Base-by-base conservation (phyloP, 2,888 invertebrate species). In the Leucoptera coffeella region DNA sequence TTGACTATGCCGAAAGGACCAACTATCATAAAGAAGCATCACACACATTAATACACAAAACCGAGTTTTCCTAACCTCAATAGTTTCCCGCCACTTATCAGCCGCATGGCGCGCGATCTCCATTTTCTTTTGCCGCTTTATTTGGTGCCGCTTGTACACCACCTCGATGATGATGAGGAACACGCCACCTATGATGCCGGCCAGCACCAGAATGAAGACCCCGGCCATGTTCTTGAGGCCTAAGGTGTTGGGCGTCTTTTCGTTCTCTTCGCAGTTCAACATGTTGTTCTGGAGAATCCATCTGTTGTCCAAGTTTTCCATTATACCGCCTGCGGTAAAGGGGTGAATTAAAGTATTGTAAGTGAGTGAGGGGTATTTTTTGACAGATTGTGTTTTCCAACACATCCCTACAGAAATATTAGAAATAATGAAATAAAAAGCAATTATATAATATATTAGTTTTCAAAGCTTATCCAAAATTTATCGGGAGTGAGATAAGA, bases 141-240 rank as follows among this genome's bases (percentile, higher is more conserved):
- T 92, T 61, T 96, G 93, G 53, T 95, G 94, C 42, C 93, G 87
- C 59, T 96, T 96, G 67, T 96, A 97, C 28, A 92, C 89, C 65
- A 97, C 94, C 67, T 97, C 97, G 38, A 97, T 92, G 38, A 96
- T 88, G 37, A 97, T 96, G 26, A 97, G 78, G 31, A 87, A 84
- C 35, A 95, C 86, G 3, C 96, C 97, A n/a, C 93, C 94, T 25
- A 91, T 84, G 36, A 96, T 96, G 28, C 96, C 95, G n/a, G 91
- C 94, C 19, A 89, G 88, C 22, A 97, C 96, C 44, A 97, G 76
- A 58, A 97, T 95, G 54, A 97, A 97, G 20, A 96, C 96, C 14
- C 96, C 96, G 6, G 96, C 96, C 99, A 99, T 99, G 60, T 99
- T 97, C 51, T 93, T 92, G 34, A 99, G 71, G 1, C 97, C 99